phyloP scores from a whole-genome alignment of 2,797 vertebrate genomes.

The Pangasius mekongensis region DNA sequence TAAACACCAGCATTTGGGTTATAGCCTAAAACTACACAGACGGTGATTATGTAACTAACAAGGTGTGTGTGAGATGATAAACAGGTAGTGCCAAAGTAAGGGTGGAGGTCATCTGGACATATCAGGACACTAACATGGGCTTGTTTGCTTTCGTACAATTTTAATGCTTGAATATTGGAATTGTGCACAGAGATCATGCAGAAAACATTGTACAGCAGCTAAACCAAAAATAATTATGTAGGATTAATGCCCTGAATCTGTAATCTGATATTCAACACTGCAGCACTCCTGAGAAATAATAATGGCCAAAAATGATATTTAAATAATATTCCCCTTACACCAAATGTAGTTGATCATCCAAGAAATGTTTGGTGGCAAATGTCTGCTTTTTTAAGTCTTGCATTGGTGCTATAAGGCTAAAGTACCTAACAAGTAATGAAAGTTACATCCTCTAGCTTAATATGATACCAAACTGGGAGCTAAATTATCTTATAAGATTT shows the following conservation, averaged over 20 bases:
- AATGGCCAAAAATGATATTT: background rate
- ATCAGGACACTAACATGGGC: background rate
- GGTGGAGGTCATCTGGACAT: background rate
- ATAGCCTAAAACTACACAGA: background rate
- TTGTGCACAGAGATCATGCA: background rate
- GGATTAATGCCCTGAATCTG: background rate
- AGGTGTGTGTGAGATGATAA: background rate
- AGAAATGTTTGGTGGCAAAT: background rate
- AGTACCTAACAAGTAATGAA: background rate
- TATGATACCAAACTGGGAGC: background rate
- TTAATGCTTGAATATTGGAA: background rate
- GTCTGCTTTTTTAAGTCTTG: background rate
- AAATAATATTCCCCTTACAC: no score
- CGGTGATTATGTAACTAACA: background rate
- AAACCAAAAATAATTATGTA: background rate
- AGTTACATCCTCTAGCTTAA: background rate
- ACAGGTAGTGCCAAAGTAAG: background rate
- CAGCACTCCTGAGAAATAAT: background rate
- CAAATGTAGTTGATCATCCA: background rate
- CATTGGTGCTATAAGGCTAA: background rate
- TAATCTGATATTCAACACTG: background rate
- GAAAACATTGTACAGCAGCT: background rate
- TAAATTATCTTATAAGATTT: background rate
- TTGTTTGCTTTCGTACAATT: background rate
- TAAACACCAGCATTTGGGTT: background rate